Evolutionary conservation across 2,113 vertebrate species (phyloP).

Genomic region (Oreotrochilus melanogaster): DNA sequence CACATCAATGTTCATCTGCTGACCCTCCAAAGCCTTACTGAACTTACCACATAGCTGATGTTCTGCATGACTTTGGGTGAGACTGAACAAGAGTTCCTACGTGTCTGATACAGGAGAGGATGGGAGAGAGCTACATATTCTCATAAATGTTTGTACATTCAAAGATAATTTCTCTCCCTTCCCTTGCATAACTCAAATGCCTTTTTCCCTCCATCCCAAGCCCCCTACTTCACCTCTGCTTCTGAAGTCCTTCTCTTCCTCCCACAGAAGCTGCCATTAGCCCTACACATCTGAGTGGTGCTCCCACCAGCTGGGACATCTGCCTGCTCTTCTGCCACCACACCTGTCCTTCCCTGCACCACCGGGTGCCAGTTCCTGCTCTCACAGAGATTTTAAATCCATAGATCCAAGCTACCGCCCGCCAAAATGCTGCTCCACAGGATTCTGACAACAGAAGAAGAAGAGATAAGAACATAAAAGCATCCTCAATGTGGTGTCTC

Average conservation of each 20-base stretch:
- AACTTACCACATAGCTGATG: neutral
- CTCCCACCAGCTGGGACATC: neutral
- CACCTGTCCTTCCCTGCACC: neutral
- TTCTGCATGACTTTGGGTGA: neutral
- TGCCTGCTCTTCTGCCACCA: neutral
- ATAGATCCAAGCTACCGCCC: neutral
- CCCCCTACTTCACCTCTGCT: neutral
- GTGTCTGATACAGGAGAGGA: neutral
- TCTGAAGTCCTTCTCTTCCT: neutral
- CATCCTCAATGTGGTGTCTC: conserved; percentile 18
- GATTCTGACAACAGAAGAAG: conserved; percentile 30
- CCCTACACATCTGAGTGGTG: neutral
- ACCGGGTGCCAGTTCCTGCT: neutral
- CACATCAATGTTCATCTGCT: neutral
- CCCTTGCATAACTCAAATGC: neutral
- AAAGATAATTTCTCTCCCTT: neutral
- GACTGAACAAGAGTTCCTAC: neutral
- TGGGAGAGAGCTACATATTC: neutral
- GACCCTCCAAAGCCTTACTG: neutral
- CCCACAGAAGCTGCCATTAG: neutral
- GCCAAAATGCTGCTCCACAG: conserved; percentile 14
- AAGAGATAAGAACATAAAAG: conserved; percentile 47
- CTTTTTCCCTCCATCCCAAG: neutral
- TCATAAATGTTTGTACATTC: neutral
- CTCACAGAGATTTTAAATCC: neutral